Conservation (phyloP, 2,797 vertebrate genomes). For the Mareca strepera region DNA sequence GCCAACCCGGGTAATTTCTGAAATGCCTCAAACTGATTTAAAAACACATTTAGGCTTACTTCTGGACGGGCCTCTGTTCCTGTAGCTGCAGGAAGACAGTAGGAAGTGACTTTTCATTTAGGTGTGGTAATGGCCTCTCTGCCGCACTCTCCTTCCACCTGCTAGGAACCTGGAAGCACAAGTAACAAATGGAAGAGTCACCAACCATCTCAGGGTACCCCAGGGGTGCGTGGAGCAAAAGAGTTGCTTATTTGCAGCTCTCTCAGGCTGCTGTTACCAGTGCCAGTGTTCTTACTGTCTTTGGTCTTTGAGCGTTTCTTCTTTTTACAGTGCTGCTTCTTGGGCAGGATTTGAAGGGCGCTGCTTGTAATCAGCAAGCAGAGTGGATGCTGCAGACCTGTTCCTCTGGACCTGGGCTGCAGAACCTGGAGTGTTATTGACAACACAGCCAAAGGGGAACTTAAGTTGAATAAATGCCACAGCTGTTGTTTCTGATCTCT, state of each 20-base stretch:
- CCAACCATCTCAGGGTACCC: neutral
- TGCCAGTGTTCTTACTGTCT: constrained; percentile 51
- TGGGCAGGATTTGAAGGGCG: constrained; percentile 16
- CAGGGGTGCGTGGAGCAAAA: neutral
- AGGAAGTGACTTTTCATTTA: constrained; percentile 11
- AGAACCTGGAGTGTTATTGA: constrained; percentile 42
- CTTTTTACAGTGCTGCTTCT: neutral
- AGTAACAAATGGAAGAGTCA: neutral
- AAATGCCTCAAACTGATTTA: neutral
- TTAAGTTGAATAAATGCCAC: neutral
- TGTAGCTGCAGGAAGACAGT: neutral
- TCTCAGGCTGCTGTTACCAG: neutral
- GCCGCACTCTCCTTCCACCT: constrained; percentile 13
- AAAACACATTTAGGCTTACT: neutral
- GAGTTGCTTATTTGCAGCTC: neutral
- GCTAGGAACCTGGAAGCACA: constrained; percentile 63
- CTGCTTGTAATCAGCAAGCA: constrained; percentile 5
- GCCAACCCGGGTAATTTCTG: neutral
- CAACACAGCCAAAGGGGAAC: neutral
- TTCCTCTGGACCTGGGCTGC: neutral
- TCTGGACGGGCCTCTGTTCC: constrained; percentile 29
- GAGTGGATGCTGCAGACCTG: neutral
- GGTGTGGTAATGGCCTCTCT: neutral
- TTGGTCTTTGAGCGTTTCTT: constrained; percentile 50
- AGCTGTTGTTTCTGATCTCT: neutral